Evolutionary conservation across 1,140 invertebrate genomes (phyloP).

Genomic region (Drosophila biarmipes): DNA sequence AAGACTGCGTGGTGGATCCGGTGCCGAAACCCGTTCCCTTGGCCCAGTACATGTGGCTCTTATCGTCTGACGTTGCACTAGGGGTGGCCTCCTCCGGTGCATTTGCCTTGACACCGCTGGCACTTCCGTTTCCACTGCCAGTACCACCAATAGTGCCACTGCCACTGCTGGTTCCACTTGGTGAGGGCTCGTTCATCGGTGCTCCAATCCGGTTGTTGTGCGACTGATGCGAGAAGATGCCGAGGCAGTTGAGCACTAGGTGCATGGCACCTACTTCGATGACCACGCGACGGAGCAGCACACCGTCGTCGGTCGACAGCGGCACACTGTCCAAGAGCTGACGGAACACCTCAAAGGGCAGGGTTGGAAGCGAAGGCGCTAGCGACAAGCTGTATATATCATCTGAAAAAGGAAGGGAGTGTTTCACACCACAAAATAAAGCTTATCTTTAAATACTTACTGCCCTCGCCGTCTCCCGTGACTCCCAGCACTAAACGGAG

Average conservation of each 20-base stretch:
- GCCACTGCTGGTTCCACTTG: constrained; percentile 51
- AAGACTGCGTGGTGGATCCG: constrained; percentile 96
- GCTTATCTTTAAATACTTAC: constrained; percentile 84
- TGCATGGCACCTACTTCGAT: constrained; percentile 93
- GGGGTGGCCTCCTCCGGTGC: constrained; percentile 47
- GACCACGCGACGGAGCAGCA: constrained; percentile 90
- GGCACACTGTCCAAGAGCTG: constrained; percentile 92
- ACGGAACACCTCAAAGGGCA: constrained; percentile 94
- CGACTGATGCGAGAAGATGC: constrained; percentile 94
- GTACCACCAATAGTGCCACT: constrained; percentile 27
- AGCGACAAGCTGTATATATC: constrained; percentile 91
- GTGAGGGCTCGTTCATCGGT: constrained; percentile 65
- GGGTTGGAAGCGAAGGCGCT: constrained; percentile 91
- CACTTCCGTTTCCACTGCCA: constrained; percentile 16
- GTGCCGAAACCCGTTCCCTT: constrained; percentile 98
- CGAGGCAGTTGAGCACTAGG: constrained; percentile 93
- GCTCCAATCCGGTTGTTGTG: constrained; percentile 68
- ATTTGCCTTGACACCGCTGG: constrained; percentile 18
- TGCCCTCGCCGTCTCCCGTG: constrained; percentile 95
- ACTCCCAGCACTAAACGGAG: constrained; percentile 94
- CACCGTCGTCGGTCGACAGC: constrained; percentile 92
- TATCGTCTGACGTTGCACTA: constrained; percentile 87
- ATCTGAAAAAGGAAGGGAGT: constrained; percentile 81
- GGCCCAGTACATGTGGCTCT: constrained; percentile 96
- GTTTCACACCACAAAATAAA: background rate